Percentiles rank a stretch among this genome's conserved stretches.
These are phyloP conservation scores for Trachops cirrhosus DNA, from an alignment of 2,797 vertebrate genomes.

Conservation along the genomic window DNA sequence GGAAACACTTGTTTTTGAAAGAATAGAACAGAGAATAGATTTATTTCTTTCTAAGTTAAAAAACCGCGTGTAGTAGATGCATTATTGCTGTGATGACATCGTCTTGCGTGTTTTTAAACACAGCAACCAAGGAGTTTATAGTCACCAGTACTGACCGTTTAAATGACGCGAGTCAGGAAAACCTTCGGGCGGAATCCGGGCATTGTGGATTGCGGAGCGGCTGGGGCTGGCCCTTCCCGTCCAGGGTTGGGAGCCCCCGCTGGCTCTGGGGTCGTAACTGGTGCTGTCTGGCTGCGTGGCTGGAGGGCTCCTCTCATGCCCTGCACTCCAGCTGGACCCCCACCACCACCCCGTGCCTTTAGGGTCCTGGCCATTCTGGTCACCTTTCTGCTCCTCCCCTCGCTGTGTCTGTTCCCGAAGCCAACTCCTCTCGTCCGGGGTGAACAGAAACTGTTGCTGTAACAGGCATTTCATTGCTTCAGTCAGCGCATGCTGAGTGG, in stretches of 20 bases:
- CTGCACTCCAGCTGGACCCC: neutral
- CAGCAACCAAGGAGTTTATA: neutral
- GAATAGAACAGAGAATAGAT: neutral
- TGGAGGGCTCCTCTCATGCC: neutral
- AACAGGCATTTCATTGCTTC: neutral
- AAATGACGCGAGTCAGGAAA: neutral
- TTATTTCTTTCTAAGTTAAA: neutral
- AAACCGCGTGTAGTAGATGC: neutral
- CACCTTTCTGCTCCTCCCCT: neutral
- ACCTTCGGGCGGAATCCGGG: neutral
- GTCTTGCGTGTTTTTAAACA: neutral
- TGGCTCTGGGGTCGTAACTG: neutral
- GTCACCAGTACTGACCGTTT: neutral
- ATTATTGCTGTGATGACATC: neutral
- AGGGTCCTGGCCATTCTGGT: neutral
- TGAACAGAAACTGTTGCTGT: neutral
- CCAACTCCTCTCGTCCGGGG: neutral
- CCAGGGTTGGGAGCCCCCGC: neutral
- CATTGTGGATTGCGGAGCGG: neutral
- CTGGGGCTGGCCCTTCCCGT: fast-evolving
- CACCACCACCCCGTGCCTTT: neutral
- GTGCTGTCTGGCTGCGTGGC: neutral
- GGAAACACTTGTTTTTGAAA: neutral
- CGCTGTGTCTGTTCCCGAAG: neutral
- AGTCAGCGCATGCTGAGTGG: neutral